Percentiles rank a stretch among this genome's conserved stretches.
Evolutionary conservation across 2,888 invertebrate species (phyloP).

Genomic region (Acleris sparsana): DNA sequence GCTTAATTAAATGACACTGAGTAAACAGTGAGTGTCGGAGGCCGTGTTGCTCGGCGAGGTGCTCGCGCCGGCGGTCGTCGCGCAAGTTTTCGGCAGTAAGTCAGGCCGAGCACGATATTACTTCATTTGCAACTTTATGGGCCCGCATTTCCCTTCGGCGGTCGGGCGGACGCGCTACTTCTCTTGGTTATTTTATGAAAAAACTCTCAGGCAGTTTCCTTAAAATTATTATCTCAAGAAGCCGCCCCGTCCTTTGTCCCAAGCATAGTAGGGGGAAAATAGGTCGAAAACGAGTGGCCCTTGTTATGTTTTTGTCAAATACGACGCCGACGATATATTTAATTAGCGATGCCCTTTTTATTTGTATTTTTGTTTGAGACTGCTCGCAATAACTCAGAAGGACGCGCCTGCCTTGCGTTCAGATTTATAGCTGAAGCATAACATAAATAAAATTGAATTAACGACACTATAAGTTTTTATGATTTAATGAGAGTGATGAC

Average conservation of each 20-base stretch:
- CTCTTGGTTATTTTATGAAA: slow-evolving; percentile 64
- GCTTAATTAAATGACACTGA: slow-evolving; percentile 75
- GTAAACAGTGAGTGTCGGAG: slow-evolving; percentile 63
- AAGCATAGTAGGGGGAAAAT: slow-evolving; percentile 52
- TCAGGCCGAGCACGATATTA: slow-evolving; percentile 67
- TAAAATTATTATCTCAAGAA: slow-evolving; percentile 65
- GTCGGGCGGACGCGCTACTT: slow-evolving; percentile 52
- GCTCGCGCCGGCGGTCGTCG: slow-evolving; percentile 46
- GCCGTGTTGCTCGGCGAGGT: slow-evolving; percentile 51
- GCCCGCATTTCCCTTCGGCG: slow-evolving; percentile 62
- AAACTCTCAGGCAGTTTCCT: slow-evolving; percentile 61
- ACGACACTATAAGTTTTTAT: no score
- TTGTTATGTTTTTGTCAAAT: slow-evolving; percentile 55
- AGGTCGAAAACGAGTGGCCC: slow-evolving; percentile 50
- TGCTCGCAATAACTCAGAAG: not conserved
- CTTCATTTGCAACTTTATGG: slow-evolving; percentile 81
- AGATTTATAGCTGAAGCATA: no score
- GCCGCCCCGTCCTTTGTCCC: slow-evolving; percentile 56
- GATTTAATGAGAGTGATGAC: no score
- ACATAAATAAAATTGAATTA: no score
- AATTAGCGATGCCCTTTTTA: slow-evolving; percentile 51
- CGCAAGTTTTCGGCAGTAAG: slow-evolving; percentile 64
- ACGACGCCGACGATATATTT: slow-evolving; percentile 51
- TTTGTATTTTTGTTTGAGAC: slow-evolving; percentile 39
- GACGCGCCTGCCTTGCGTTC: no score